phyloP scores from a whole-genome alignment of 2,888 invertebrate species.

The Campaea margaritaria region DNA sequence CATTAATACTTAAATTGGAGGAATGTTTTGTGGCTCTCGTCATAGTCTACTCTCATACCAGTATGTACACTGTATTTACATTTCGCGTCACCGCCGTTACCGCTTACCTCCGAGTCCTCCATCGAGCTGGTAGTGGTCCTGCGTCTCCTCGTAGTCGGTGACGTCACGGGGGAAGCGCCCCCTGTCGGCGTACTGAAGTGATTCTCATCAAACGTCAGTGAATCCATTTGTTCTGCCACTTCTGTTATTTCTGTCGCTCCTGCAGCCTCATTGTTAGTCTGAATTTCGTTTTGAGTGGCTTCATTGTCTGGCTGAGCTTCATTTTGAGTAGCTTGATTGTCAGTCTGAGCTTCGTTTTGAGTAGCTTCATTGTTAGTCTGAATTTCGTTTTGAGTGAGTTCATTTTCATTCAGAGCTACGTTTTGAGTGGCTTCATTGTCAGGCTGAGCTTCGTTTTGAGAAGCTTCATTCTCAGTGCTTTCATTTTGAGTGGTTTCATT shows the following conservation, averaged over 20 bases:
- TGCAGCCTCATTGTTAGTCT: slow-evolving; percentile 10
- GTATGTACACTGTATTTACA: slow-evolving; percentile 40
- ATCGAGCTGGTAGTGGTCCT: slow-evolving; percentile 68
- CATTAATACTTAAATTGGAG: too few relatives aligned
- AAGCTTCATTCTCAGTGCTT: slow-evolving; percentile 4
- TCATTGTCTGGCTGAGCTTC: background rate
- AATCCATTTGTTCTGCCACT: slow-evolving; percentile 45
- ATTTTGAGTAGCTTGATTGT: background rate
- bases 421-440: background rate
- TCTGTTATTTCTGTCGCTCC: slow-evolving; percentile 39
- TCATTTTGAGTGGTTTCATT: slow-evolving; percentile 4
- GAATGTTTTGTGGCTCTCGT: background rate
- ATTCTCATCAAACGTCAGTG: slow-evolving; percentile 80
- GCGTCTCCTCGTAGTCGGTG: slow-evolving; percentile 52
- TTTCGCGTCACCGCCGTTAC: slow-evolving; percentile 37
- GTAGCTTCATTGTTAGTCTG: slow-evolving; percentile 5
- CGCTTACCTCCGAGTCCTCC: slow-evolving; percentile 82
- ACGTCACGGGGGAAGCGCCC: slow-evolving; percentile 62
- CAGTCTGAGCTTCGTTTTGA: background rate
- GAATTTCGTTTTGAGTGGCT: background rate
- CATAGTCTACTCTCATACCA: slow-evolving; percentile 14
- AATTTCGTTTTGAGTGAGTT: background rate
- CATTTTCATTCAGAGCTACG: background rate
- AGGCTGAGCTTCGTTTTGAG: background rate
- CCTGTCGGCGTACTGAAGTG: slow-evolving; percentile 81